Conservation (phyloP, 2,113 vertebrate genomes). For the Phaethornis superciliosus region DNA sequence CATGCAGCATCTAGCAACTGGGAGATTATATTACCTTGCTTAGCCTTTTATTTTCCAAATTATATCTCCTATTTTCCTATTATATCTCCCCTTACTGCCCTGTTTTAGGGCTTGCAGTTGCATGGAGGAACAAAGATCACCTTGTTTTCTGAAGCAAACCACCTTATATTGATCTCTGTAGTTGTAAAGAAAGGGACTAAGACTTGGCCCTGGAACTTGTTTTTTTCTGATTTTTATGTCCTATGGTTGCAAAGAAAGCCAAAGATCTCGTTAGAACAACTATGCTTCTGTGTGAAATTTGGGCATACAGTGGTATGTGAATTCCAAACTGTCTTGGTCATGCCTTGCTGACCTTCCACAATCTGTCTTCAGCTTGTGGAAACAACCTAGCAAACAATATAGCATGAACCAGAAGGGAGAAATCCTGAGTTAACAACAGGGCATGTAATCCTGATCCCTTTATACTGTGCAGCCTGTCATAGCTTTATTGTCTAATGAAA, state of each 20-base stretch:
- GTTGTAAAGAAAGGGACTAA: background rate
- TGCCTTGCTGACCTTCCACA: background rate
- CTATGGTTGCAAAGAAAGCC: background rate
- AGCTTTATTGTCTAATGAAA: background rate
- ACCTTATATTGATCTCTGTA: background rate
- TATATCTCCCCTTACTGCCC: background rate
- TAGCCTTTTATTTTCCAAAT: background rate
- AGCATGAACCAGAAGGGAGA: background rate
- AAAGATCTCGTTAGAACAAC: background rate
- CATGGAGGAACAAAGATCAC: background rate
- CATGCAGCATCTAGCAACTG: accelerated
- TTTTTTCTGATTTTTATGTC: background rate
- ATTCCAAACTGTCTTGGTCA: background rate
- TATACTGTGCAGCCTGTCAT: background rate
- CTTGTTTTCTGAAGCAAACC: background rate
- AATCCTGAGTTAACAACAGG: background rate
- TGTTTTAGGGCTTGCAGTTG: background rate
- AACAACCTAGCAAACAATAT: background rate
- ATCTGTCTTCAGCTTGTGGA: background rate
- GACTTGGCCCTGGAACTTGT: background rate
- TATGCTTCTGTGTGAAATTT: background rate
- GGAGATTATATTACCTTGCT: background rate
- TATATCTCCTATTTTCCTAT: too few species aligned
- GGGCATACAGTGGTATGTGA: background rate
- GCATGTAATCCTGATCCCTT: background rate